Conservation (phyloP, 2,113 vertebrate genomes). For the Tupaia chinensis region DNA sequence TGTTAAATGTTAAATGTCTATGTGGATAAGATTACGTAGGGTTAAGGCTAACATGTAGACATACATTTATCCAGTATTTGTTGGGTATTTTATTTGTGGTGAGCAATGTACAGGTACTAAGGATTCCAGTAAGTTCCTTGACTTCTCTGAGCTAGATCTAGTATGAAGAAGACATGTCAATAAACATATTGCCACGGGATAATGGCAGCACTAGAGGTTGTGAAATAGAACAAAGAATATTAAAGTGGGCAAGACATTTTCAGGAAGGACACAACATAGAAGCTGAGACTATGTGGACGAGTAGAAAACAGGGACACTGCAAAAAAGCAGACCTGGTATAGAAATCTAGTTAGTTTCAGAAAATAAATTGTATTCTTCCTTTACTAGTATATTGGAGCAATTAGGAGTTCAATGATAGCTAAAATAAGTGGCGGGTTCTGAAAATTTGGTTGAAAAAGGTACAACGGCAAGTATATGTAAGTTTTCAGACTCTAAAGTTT, state of each 20-base stretch:
- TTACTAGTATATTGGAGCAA: conserved; percentile 5
- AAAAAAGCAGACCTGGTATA: not conserved
- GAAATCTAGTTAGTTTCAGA: conserved; percentile 4
- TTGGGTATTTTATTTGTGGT: not conserved
- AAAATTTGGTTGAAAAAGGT: conserved; percentile 48
- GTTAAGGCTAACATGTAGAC: not conserved
- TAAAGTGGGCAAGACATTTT: not conserved
- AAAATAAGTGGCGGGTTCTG: not conserved
- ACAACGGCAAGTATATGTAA: conserved; percentile 1
- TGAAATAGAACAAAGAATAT: not conserved
- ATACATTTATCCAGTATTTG: not conserved
- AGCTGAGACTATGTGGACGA: not conserved
- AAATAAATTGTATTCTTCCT: conserved; percentile 55
- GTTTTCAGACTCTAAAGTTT: conserved; percentile 30
- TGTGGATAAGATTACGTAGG: not conserved
- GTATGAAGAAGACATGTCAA: not conserved
- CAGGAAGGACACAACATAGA: not conserved
- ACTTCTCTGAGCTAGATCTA: not conserved
- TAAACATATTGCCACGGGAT: no score
- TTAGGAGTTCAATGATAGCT: conserved; percentile 42
- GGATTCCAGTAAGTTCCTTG: not conserved
- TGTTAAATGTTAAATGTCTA: not conserved
- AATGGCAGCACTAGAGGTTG: not conserved
- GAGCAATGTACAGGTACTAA: not conserved
- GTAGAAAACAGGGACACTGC: not conserved